Evolutionary conservation across 2,797 vertebrate species (phyloP), one percentile per base, ranked within the genome.

Genomic region (Etheostoma nigrum): DNA sequence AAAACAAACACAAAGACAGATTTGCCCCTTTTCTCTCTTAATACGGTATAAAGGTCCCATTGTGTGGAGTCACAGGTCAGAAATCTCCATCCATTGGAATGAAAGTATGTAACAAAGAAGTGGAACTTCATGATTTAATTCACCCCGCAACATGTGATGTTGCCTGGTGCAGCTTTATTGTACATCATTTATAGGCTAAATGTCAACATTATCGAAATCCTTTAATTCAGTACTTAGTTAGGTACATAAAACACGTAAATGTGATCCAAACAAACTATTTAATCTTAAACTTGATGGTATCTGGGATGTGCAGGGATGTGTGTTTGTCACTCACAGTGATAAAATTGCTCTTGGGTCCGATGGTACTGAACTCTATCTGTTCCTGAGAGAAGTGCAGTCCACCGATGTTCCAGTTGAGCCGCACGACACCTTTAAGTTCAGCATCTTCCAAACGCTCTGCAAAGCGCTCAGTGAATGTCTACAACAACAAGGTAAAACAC

Each of bases 321-420:
- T n/a, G 7, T 59, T 25, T 51, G 4, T 36, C 15, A 86, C 90
- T 88, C 83, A 94, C 93, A 11, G 0, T 1, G 12, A 95, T 90
- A 89, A 97, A 99, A 0, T 89, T 71, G 0, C 62, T 70, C 89
- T 94, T 96, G 21, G 78, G 67, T 0, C 93, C 95, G 0, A 98
- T 76, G 0, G 8, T 8, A 69, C 96, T 98, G 94, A 97, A 96
- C 58, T 95, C 75, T 27, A 82, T 1, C 70, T 97, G 96, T 4
- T 2, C 81, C 59, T 99, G 96, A 0, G 98, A 99, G 94, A 96
- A 99, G 91, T 99, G 98, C 57, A 99, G 95, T 16, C 98, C 98
- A 3, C 97, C 98, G 0, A 97, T 93, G 48, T 95, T 93, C 98
- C 98, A 99, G 61, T 62, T 95, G 84, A 99, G 91, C 33, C 60